Evolutionary conservation across 2,888 invertebrate species (phyloP).

Genomic region (Parochlus steinenii): DNA sequence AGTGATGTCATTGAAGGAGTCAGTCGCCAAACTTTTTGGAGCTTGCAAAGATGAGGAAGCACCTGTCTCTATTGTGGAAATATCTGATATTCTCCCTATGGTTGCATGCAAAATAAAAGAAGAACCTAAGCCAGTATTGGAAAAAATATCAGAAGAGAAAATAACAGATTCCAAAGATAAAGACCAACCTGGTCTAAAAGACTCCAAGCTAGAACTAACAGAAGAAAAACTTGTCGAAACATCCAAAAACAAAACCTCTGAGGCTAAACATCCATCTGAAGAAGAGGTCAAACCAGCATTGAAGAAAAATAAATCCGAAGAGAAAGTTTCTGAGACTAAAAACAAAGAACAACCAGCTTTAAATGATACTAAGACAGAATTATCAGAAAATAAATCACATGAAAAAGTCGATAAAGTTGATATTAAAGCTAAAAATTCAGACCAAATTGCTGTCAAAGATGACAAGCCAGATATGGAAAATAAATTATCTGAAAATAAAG

Average conservation of each 20-base stretch:
- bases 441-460: constrained; percentile 13
- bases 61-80: too few relatives aligned
- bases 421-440: constrained; percentile 14
- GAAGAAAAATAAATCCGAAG: constrained; percentile 13
- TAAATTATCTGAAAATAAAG: constrained; percentile 14
- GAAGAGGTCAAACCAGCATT: constrained; percentile 15
- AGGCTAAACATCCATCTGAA: too few relatives aligned
- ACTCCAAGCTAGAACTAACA: too few relatives aligned
- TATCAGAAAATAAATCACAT: constrained; percentile 14
- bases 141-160: constrained; percentile 11
- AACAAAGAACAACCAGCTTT: constrained; percentile 12
- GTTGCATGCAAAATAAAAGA: constrained; percentile 12
- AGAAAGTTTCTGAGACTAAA: constrained; percentile 13
- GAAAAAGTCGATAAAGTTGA: constrained; percentile 15
- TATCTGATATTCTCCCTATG: too few relatives aligned
- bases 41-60: constrained; percentile 14
- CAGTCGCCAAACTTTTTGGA: not conserved
- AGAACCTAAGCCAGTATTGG: not conserved
- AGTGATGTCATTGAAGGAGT: not conserved
- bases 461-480: constrained; percentile 16
- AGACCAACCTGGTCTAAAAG: too few relatives aligned
- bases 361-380: constrained; percentile 14
- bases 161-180: too few relatives aligned
- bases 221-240: too few relatives aligned
- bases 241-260: too few relatives aligned